Evolutionary conservation across 2,797 vertebrate species (phyloP).

Genomic region (Salarias fasciatus): DNA sequence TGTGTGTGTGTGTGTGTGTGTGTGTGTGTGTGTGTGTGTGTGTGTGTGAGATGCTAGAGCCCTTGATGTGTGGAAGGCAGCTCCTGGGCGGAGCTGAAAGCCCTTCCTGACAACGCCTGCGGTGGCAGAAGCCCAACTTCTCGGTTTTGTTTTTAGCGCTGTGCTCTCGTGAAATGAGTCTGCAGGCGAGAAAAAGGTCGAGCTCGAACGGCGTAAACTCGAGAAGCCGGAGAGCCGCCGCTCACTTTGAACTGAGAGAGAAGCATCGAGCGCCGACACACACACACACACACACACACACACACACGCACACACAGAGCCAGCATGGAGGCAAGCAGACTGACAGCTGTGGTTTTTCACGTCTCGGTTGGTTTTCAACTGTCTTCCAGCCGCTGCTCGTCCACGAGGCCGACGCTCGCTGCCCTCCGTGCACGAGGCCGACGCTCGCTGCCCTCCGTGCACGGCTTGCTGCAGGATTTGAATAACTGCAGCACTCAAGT

Average conservation of each 20-base stretch:
- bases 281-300: no score
- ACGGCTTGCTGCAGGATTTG: conserved; percentile 5
- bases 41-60: conserved; percentile 38
- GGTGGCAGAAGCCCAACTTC: conserved; percentile 54
- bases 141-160: conserved; percentile 71
- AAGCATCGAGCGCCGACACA: neutral
- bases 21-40: conserved; percentile 12
- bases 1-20: conserved; percentile 14
- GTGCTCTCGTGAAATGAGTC: conserved; percentile 47
- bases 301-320: no score
- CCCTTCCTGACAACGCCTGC: conserved; percentile 59
- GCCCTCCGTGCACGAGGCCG: neutral
- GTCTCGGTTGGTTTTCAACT: conserved; percentile 41
- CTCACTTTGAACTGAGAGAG: neutral
- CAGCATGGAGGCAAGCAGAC: no score
- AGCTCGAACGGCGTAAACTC: no score
- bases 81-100: conserved; percentile 43
- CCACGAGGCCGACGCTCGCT: no score
- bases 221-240: no score
- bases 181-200: no score
- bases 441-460: neutral
- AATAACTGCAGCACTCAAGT: neutral
- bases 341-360: conserved; percentile 31
- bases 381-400: conserved; percentile 8
- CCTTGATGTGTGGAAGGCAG: conserved; percentile 17